Conservation (phyloP, 2,888 invertebrate species). For the Rotaria socialis region DNA sequence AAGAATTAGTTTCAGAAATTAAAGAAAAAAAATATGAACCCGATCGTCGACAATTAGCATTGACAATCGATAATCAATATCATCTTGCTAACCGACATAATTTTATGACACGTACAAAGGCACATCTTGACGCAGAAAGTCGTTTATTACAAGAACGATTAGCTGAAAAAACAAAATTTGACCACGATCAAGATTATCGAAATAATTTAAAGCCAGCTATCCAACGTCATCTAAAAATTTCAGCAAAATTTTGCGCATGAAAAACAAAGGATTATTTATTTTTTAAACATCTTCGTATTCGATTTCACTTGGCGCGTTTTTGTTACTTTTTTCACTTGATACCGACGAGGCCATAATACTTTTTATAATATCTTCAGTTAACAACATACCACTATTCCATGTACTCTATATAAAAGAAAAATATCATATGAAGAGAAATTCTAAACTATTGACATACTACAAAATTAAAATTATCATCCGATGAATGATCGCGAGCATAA, state of each 20-base stretch:
- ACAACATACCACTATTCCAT: slow-evolving; percentile 78
- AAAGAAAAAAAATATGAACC: neutral
- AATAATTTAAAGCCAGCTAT: neutral
- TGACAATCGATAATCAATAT: neutral
- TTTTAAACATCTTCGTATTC: neutral
- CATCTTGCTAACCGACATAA: neutral
- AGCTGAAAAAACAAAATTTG: neutral
- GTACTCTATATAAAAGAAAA: slow-evolving; percentile 64
- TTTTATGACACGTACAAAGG: neutral
- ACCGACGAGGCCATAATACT: slow-evolving; percentile 67
- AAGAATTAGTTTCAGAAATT: neutral
- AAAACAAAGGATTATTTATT: neutral
- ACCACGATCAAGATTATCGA: neutral
- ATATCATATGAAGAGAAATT: slow-evolving; percentile 48
- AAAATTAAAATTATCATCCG: slow-evolving; percentile 81
- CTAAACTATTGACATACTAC: slow-evolving; percentile 69
- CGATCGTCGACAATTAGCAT: neutral
- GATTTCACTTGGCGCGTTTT: neutral
- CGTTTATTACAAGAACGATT: neutral
- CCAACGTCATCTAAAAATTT: neutral
- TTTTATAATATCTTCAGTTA: slow-evolving; percentile 78
- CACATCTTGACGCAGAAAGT: neutral
- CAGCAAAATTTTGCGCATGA: neutral
- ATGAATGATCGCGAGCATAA: slow-evolving; percentile 80
- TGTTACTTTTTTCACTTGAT: neutral